Conservation (phyloP, 1,140 invertebrate genomes). For the Heliconius nattereri region DNA sequence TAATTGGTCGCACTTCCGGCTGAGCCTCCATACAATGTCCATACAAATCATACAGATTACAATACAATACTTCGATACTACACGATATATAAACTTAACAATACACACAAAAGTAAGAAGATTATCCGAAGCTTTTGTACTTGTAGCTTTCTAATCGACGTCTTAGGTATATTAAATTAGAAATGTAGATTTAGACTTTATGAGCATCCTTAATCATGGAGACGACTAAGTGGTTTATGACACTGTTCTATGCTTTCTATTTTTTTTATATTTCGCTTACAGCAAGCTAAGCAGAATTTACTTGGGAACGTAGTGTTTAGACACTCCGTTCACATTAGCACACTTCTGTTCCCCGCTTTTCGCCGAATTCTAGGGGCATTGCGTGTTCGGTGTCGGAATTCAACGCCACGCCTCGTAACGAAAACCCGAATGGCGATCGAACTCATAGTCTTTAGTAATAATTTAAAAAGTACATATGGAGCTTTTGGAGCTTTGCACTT, state of each 20-base stretch:
- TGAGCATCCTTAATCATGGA: background rate
- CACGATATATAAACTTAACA: background rate
- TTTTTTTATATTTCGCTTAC: background rate
- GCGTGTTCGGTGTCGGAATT: too few species aligned
- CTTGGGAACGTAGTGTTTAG: too few species aligned
- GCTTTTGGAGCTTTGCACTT: too few species aligned
- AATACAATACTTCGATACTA: conserved; percentile 1
- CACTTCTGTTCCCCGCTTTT: too few species aligned
- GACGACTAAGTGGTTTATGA: background rate
- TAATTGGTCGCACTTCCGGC: background rate
- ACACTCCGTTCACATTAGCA: too few species aligned
- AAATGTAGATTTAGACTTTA: background rate
- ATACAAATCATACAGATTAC: background rate
- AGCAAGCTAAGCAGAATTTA: too few species aligned
- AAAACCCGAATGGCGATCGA: too few species aligned
- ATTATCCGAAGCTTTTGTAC: background rate
- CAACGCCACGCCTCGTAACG: too few species aligned
- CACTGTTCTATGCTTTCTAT: background rate
- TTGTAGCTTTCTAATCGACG: conserved; percentile 4
- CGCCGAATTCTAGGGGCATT: too few species aligned
- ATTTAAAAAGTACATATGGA: too few species aligned
- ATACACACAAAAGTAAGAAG: background rate
- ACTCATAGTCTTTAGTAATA: too few species aligned
- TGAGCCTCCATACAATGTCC: background rate
- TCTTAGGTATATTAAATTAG: background rate